Percentiles rank a stretch among this genome's conserved stretches.
Evolutionary conservation across 2,113 vertebrate genomes (phyloP).

Genomic region (Romanogobio albipinnatus): DNA sequence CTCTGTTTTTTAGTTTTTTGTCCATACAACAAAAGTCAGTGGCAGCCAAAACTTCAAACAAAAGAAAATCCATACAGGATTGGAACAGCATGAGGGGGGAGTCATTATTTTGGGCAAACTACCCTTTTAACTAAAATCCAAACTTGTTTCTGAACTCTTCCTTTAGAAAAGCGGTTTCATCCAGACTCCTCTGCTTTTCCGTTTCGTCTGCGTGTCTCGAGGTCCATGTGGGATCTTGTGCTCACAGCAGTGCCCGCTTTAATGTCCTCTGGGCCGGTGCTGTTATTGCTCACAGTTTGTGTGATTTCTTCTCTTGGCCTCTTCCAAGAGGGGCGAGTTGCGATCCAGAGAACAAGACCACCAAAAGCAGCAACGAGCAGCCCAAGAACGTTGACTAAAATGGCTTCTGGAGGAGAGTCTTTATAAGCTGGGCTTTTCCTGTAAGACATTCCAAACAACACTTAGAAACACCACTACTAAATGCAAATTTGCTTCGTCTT

Average conservation of each 20-base stretch:
- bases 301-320: slow-evolving; percentile 79
- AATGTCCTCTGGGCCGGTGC: slow-evolving; percentile 56
- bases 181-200: slow-evolving; percentile 76
- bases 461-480: background rate
- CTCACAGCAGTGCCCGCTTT: slow-evolving; percentile 65
- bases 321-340: slow-evolving; percentile 87
- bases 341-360: slow-evolving; percentile 86
- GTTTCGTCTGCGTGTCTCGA: slow-evolving; percentile 80
- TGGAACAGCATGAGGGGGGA: no score
- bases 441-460: slow-evolving; percentile 10
- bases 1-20: no score
- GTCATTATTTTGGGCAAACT: background rate
- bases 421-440: slow-evolving; percentile 78
- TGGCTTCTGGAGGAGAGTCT: slow-evolving; percentile 83
- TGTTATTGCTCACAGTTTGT: slow-evolving; percentile 62
- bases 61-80: no score
- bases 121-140: background rate
- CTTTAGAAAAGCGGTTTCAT: background rate
- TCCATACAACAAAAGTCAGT: no score
- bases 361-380: slow-evolving; percentile 85
- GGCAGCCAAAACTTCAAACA: no score
- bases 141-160: background rate
- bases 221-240: slow-evolving; percentile 70
- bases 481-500: background rate
- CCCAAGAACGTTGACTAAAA: slow-evolving; percentile 87